Conservation (phyloP, 2,113 vertebrate genomes). For the Paraplagusia blochii region DNA sequence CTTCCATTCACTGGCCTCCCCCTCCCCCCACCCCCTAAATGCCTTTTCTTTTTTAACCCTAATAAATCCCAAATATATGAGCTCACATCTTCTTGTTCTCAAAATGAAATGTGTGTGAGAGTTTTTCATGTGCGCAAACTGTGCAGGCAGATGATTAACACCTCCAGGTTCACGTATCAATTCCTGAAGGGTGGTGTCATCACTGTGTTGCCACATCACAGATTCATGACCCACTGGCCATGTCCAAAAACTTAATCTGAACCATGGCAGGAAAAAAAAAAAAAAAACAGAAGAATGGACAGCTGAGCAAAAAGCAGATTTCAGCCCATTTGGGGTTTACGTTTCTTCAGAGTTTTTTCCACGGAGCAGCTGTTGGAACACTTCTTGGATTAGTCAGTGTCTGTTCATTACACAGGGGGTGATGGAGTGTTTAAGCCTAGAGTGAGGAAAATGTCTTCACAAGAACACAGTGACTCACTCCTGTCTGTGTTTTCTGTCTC, state of each 20-base stretch:
- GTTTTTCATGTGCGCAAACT: neutral
- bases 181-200: conserved; percentile 16
- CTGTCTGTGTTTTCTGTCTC: conserved; percentile 24
- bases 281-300: conserved; percentile 8
- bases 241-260: conserved; percentile 39
- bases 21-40: neutral
- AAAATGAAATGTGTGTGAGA: neutral
- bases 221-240: conserved; percentile 5
- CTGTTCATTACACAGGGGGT: conserved; percentile 45
- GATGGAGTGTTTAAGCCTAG: conserved; percentile 39
- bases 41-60: neutral
- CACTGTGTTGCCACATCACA: conserved; percentile 44
- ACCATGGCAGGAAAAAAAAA: conserved; percentile 27
- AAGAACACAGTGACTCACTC: conserved; percentile 51
- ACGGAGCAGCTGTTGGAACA: conserved; percentile 40
- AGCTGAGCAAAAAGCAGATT: conserved; percentile 14
- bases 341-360: conserved; percentile 17
- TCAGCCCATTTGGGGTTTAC: conserved; percentile 3
- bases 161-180: conserved; percentile 18
- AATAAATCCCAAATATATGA: neutral
- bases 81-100: conserved; percentile 1
- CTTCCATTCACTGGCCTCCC: neutral
- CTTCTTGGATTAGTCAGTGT: conserved; percentile 58
- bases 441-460: conserved; percentile 47
- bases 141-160: conserved; percentile 3